Evolutionary conservation across 2,113 vertebrate genomes (phyloP).

Genomic region (Tichodroma muraria): DNA sequence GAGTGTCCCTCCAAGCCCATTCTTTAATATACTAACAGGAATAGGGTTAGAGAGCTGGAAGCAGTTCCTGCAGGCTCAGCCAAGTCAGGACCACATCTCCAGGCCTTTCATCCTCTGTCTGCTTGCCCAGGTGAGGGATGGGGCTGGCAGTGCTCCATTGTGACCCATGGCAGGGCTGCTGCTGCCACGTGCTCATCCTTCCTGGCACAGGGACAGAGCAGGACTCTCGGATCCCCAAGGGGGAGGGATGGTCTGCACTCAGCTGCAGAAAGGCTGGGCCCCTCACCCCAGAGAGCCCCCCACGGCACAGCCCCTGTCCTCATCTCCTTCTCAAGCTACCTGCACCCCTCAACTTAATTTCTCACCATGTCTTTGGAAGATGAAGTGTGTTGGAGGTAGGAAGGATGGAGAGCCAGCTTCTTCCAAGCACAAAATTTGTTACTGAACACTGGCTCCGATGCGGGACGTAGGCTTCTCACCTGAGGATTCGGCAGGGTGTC

Average conservation of each 20-base stretch:
- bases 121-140: not conserved
- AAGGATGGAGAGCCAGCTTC: not conserved
- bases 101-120: not conserved
- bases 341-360: not conserved
- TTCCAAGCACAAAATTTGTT: not conserved
- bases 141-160: not conserved
- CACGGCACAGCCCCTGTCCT: not conserved
- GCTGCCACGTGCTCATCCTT: not conserved
- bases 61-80: not conserved
- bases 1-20: rapidly evolving
- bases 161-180: not conserved
- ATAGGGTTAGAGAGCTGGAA: not conserved
- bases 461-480: not conserved
- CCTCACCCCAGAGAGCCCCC: not conserved
- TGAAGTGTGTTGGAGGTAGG: not conserved
- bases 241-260: no score
- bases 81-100: not conserved
- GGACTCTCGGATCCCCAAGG: rapidly evolving
- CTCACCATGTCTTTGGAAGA: not conserved
- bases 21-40: not conserved
- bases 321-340: not conserved
- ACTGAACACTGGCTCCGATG: not conserved
- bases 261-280: not conserved
- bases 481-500: not conserved
- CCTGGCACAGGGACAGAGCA: not conserved